Percentiles rank a stretch among this genome's conserved stretches.
Evolutionary conservation across 2,113 vertebrate genomes (phyloP).

Genomic region (Axis porcinus): DNA sequence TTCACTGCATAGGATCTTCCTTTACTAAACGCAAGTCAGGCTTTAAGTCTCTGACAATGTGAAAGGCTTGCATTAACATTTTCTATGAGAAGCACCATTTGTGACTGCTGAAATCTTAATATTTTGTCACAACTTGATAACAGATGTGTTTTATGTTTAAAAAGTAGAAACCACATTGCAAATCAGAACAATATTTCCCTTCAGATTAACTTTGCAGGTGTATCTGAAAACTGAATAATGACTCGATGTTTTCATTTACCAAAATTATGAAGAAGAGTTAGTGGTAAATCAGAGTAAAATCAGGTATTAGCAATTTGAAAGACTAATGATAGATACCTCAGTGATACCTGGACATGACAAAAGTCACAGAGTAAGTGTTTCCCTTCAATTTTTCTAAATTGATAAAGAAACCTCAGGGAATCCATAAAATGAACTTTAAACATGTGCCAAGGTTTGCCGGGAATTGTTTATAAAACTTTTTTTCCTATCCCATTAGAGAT

Average conservation of each 20-base stretch:
- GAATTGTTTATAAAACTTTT: neutral
- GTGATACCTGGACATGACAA: neutral
- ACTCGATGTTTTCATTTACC: neutral
- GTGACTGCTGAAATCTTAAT: neutral
- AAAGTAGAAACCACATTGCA: neutral
- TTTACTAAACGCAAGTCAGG: neutral
- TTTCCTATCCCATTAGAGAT: neutral
- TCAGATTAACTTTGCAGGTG: neutral
- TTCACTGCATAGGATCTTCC: neutral
- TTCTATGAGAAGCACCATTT: neutral
- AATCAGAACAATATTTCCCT: neutral
- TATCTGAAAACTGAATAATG: neutral
- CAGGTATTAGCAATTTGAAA: neutral
- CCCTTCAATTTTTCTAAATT: conserved; percentile 38
- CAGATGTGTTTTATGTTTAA: neutral
- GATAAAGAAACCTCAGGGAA: neutral
- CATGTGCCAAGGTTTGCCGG: neutral
- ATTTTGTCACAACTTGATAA: neutral
- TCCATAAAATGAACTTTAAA: neutral
- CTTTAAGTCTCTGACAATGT: neutral
- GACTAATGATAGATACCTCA: neutral
- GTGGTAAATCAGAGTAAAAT: neutral
- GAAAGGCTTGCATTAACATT: neutral
- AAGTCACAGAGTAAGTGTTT: neutral
- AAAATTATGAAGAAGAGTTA: neutral